Evolutionary conservation across 2,888 invertebrate species (phyloP), one percentile per base, ranked within the genome.

Genomic region (Formica aserva): DNA sequence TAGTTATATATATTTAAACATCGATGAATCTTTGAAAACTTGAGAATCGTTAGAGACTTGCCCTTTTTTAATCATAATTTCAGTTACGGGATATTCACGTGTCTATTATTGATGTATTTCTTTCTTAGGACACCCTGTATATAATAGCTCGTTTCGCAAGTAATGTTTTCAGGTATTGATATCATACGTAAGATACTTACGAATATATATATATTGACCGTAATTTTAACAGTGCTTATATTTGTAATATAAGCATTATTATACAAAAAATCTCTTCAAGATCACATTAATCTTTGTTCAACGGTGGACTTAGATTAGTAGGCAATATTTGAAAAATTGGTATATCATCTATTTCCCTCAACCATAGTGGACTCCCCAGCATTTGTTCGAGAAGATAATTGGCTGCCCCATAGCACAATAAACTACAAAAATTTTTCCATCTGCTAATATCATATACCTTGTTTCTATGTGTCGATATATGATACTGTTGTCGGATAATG

Each of bases 371-470:
- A 92, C 97, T 97, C 0, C 97, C 97, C 60, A 97, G 95, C 94
- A 99, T 96, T 95, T 98, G 98, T 78, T 96, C 96, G 92, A 97
- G 97, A 29, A 98, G 95, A 94, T 97, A 97, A 92, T 96, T 96
- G 0, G 98, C 97, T 0, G 98, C 97, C 93, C 97, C 97, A 92
- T 97, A 98, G 93, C 99, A 99, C 69, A 95, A 95, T 88, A 97
- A 97, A 87, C 97, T 97, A 92, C 98, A 99, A 93, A 97, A 98
- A 93, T 97, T 97, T 96, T 97, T 98, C 87, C 98, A 96, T 78
- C 97, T 96, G 3, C 97, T 97, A 11, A 98, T 97, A 93, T 99
- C 98, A 92, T 97, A 98, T 0, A 99, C 97, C 95, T 97, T 98
- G 92, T 98, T 98, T 0, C 95, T 96, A 92, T 96, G 96, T 4